Evolutionary conservation across 2,113 vertebrate species (phyloP), one percentile per base, ranked within the genome.

Genomic region (Anthoscopus minutus): DNA sequence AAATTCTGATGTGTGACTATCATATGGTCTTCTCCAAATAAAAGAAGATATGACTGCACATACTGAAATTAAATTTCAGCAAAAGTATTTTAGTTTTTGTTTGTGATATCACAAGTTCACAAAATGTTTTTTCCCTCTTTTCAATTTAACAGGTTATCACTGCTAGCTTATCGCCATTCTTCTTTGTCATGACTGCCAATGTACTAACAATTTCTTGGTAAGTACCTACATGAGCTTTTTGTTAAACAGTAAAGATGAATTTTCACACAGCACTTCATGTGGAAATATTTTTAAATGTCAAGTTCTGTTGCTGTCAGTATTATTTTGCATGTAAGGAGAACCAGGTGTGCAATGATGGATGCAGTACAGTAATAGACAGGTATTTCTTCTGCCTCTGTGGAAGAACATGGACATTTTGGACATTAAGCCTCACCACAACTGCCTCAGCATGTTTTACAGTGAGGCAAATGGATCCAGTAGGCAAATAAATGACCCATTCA

Each of bases 131-230:
- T 50, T 73, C 44, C 58, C 50, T 77, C 62, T 79, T 94, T 88
- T 95, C 86, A 15, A 97, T 94, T 93, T 93, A 77, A 51, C 96
- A 99, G 99, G 97, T 99, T 50, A 66, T 98, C 87, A 98, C 99
- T 31, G 98, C 98, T 74, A 94, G 88, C 60, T 97, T 98, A 42
- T 99, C 99, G 2, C 95, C 98, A 0, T 80, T 99, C 45, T 93
- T 99, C 81, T 99, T 99, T 95, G 91, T 97, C 87, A 95, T 95
- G 94, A 96, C 94, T 80, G 65, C 98, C 66, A 98, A 98, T 71
- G 61, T 91, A 7, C 88, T 94, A 12, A 97, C 98, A 11, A 72
- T 98, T 50, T 96, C 97, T 82, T 99, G 99, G 99, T 99, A 97
- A 98, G 99, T 97, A 82, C 38, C 70, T 84, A 33, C 2, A 1